These are phyloP conservation scores for Amphipoea oculea DNA, from an alignment of 2,888 invertebrate genomes.

Conservation along the genomic window DNA sequence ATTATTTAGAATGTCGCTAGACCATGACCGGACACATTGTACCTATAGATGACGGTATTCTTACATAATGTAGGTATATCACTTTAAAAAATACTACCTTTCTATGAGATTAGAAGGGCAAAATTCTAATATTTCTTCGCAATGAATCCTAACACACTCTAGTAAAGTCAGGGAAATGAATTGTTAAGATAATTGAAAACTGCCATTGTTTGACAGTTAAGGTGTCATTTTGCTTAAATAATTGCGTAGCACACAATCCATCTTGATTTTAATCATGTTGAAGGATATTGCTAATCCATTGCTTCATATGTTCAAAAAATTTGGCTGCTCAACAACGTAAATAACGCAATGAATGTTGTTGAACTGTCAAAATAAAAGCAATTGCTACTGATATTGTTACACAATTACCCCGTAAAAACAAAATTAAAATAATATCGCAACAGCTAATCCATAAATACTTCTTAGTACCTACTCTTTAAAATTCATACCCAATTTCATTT, in stretches of 20 bases:
- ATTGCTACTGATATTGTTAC: no score
- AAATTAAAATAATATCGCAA: background rate
- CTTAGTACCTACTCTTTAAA: background rate
- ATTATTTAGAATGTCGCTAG: no score
- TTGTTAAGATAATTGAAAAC: background rate
- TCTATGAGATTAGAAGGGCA: background rate
- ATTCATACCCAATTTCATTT: constrained; percentile 36
- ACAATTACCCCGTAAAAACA: background rate
- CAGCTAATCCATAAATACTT: background rate
- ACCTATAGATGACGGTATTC: background rate
- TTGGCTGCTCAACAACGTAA: no score
- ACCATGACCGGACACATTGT: no score
- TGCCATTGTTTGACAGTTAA: background rate
- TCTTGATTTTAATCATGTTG: no score
- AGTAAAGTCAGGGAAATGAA: background rate
- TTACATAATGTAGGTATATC: background rate
- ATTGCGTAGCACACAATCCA: no score
- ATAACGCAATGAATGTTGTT: no score
- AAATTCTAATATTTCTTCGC: background rate
- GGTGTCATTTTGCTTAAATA: no score
- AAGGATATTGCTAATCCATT: no score
- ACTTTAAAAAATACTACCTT: background rate
- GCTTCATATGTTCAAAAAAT: no score
- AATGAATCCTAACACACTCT: background rate
- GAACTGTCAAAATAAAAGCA: no score